Evolutionary conservation across 2,797 vertebrate species (phyloP).

Genomic region (Smutsia temminckii): DNA sequence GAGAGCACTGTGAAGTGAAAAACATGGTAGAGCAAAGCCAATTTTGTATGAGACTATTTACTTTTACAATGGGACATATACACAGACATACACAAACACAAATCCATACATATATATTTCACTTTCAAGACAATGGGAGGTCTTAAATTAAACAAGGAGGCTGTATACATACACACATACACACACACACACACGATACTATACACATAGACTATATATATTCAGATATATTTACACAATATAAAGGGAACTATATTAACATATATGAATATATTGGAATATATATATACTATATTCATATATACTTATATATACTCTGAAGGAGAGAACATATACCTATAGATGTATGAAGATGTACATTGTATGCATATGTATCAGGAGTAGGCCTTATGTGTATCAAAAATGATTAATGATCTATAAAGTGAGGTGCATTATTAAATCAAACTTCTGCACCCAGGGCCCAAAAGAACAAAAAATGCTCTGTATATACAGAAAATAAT

Average conservation of each 20-base stretch:
- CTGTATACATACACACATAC: background rate
- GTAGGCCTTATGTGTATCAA: background rate
- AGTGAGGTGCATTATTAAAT: conserved; percentile 34
- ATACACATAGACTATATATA: background rate
- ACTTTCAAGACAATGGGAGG: background rate
- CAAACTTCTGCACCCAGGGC: background rate
- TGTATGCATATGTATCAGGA: background rate
- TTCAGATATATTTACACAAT: background rate
- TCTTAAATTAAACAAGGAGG: background rate
- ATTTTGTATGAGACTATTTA: background rate
- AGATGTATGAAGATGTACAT: background rate
- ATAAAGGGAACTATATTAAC: background rate
- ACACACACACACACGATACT: background rate
- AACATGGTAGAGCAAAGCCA: background rate
- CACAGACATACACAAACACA: background rate
- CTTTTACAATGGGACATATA: background rate
- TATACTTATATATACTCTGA: background rate
- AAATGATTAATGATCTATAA: conserved; percentile 2
- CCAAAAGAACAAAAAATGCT: background rate
- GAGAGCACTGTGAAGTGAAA: background rate
- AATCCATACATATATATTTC: no score
- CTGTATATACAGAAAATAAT: background rate
- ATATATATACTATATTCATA: background rate
- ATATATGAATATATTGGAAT: background rate
- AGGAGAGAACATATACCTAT: background rate